Evolutionary conservation across 2,797 vertebrate genomes (phyloP).

Genomic region (Amniataba percoides): DNA sequence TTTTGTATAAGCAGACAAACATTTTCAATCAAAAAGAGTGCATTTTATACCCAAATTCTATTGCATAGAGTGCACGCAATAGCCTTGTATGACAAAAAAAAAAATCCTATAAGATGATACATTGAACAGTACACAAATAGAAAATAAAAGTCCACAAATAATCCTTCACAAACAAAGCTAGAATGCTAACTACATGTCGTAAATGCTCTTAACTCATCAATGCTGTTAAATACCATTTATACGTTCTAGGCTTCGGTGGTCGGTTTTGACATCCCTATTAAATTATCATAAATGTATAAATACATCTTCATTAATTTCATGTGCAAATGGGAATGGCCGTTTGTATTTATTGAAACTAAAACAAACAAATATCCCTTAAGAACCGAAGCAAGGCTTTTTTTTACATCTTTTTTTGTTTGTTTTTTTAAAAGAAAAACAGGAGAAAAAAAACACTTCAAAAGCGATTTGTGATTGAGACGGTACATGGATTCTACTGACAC

Average conservation of each 20-base stretch:
- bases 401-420: slow-evolving; percentile 23
- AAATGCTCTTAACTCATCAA: slow-evolving; percentile 83
- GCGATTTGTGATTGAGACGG: slow-evolving; percentile 65
- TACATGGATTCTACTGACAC: slow-evolving; percentile 79
- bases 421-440: slow-evolving; percentile 61
- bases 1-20: slow-evolving; percentile 92
- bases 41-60: slow-evolving; percentile 92
- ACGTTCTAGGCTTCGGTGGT: slow-evolving; percentile 82
- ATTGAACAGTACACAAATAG: slow-evolving; percentile 88
- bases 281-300: slow-evolving; percentile 88
- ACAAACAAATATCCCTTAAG: slow-evolving; percentile 86
- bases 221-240: slow-evolving; percentile 84
- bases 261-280: slow-evolving; percentile 84
- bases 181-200: slow-evolving; percentile 83
- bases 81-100: slow-evolving; percentile 89
- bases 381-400: slow-evolving; percentile 81
- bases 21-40: slow-evolving; percentile 91
- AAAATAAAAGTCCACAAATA: slow-evolving; percentile 83
- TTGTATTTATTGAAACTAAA: slow-evolving; percentile 80
- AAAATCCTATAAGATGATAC: slow-evolving; percentile 83
- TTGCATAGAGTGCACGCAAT: slow-evolving; percentile 90
- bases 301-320: slow-evolving; percentile 87
- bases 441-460: slow-evolving; percentile 65
- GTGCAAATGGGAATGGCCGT: slow-evolving; percentile 87
- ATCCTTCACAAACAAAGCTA: slow-evolving; percentile 85